Conservation (phyloP, 2,888 invertebrate species). For the Axea sp. region DNA sequence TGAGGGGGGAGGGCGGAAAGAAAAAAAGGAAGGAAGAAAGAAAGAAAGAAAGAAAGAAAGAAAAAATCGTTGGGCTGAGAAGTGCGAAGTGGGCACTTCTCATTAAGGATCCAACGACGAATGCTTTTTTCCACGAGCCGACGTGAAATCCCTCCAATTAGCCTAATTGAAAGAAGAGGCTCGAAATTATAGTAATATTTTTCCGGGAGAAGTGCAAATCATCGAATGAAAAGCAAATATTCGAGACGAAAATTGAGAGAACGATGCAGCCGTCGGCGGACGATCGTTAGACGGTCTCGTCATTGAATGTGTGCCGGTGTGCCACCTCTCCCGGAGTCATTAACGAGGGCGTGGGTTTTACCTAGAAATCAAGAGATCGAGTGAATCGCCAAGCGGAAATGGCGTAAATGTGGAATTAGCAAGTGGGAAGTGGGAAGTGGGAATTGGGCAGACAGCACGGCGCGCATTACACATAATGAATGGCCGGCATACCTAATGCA, state of each 20-base stretch:
- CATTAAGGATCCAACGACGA: too few relatives aligned
- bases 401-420: conserved; percentile 73
- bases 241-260: conserved; percentile 21
- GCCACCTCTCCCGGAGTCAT: conserved; percentile 59
- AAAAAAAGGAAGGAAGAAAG: too few relatives aligned
- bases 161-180: conserved; percentile 13
- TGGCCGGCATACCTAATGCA: conserved; percentile 65
- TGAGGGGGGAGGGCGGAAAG: too few relatives aligned
- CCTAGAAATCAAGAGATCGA: conserved; percentile 71
- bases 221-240: conserved; percentile 43
- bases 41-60: too few relatives aligned
- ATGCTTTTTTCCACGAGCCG: too few relatives aligned
- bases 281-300: conserved; percentile 50
- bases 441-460: conserved; percentile 76
- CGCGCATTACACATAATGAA: conserved; percentile 68
- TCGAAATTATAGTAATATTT: conserved; percentile 27
- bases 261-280: conserved; percentile 19
- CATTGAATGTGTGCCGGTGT: conserved; percentile 54
- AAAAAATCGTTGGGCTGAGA: too few relatives aligned
- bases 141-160: conserved; percentile 5
- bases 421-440: conserved; percentile 74
- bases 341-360: conserved; percentile 70
- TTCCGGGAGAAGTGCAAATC: conserved; percentile 29
- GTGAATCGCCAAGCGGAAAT: conserved; percentile 74
- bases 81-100: too few relatives aligned